Evolutionary conservation across 2,113 vertebrate species (phyloP), one percentile per base, ranked within the genome.

Genomic region (Motacilla alba): DNA sequence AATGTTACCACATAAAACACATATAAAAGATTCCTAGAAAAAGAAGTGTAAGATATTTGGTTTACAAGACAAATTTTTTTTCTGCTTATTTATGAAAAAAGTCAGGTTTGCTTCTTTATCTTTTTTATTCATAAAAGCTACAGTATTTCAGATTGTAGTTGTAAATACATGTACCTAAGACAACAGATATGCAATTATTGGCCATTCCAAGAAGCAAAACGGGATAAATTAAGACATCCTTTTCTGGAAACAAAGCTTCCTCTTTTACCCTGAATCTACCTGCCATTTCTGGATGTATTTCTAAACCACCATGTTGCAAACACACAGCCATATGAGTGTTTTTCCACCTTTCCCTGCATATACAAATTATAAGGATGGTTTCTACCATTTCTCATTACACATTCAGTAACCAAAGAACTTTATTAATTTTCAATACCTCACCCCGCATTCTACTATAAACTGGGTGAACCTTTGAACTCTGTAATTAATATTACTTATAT

Each of bases 401-500:
- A 46, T 76, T 67, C 44, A 66, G 18, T 58, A 72, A 74, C 5
- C 47, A 75, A 81, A 76, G 12, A 30, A 55, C 35, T 78, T 91
- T 30, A 63, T 77, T 62, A 83, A 59, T 52, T 91, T 87, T 83
- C 67, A 91, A 2, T 68, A 75, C 5, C 62, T 89, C 27, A 50
- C 35, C 17, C 59, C 72, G 35, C 16, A 56, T 90, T 67, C 13
- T 55, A 7, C n/a, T 88, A 24, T 77, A 33, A 28, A 60, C 18
- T 47, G 13, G 9, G 26, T 50, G 79, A 64, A 81, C 4, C 22
- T 94, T 64, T 82, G 41, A 89, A 72, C 64, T 72, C 49, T 39
- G 52, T 82, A 90, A 92, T 94, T 87, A 82, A 78, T 88, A 73
- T 66, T 79, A 30, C 23, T 72, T 77, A 37, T 72, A 92, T 68